Evolutionary conservation across 2,888 invertebrate species (phyloP).

Genomic region (Campopleginae sp.): DNA sequence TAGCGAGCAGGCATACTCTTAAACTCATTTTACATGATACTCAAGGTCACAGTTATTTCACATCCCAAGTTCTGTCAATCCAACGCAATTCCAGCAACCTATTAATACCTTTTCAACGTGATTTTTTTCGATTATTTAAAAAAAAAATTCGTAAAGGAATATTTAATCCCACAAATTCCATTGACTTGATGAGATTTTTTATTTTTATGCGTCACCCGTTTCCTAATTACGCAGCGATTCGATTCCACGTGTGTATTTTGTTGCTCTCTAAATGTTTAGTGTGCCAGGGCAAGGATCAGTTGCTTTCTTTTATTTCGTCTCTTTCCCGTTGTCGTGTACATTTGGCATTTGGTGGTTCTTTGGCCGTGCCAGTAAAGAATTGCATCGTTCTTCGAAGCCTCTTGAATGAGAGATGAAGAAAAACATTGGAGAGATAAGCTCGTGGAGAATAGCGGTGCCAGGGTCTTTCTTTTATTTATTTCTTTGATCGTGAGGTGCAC

Average conservation of each 20-base stretch:
- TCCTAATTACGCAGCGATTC: not conserved
- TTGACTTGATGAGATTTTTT: not conserved
- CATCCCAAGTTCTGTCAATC: not conserved
- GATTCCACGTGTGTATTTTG: not conserved
- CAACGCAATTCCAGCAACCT: not conserved
- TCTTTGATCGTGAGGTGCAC: slow-evolving; percentile 22
- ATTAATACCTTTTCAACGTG: not conserved
- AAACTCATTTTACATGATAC: not conserved
- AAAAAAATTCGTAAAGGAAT: too few relatives aligned
- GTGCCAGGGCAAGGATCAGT: not conserved
- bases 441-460: slow-evolving; percentile 42
- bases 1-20: not conserved
- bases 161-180: not conserved
- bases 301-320: not conserved
- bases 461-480: slow-evolving; percentile 3
- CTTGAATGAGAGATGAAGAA: slow-evolving; percentile 47
- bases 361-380: slow-evolving; percentile 13
- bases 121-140: not conserved
- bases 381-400: slow-evolving; percentile 26
- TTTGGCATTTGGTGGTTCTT: not conserved
- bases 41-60: not conserved
- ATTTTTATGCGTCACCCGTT: not conserved
- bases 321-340: not conserved
- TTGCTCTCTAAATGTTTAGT: not conserved
- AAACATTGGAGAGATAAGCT: slow-evolving; percentile 28